Evolutionary conservation across 2,797 vertebrate species (phyloP), one percentile per base, ranked within the genome.

Genomic region (Silurus lanzhouensis): DNA sequence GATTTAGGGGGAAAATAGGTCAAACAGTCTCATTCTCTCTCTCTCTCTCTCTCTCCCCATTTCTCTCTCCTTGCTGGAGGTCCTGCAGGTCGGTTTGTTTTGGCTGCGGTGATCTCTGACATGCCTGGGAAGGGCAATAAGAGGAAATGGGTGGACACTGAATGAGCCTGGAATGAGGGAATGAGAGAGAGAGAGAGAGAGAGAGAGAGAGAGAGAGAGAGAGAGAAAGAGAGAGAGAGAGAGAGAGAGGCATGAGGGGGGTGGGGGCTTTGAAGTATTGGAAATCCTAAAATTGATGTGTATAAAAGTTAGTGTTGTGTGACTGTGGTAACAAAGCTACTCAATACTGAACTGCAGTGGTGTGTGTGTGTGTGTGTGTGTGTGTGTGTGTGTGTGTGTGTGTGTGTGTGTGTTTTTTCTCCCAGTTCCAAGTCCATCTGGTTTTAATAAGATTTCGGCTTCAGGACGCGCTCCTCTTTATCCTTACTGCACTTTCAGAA

Each of bases 111-210:
- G 90, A 86, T 92, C 93, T 94, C 94, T 96, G 95, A 95, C 96
- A 96, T 96, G 96, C 95, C 96, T 97, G 96, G 96, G 96, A 96
- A 97, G 96, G 96, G 96, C 96, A 96, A 96, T 95, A 96, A 96
- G 96, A 97, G 96, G 96, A 97, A 97, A 96, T 96, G 96, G 96
- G 96, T 97, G 96, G 95, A 96, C 90, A 93, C 92, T 92, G 92
- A 91, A 91, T 90, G 91, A 92, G 20, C 12, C 12, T 74, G 48
- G n/a, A 75, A 75, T 55, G n/a, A 75, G 92, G 92, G 93, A 93
- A 92, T 93, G 92, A 92, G 92, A 92, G 93, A 89, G 82, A 92
- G 19, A 64, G 22, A 68, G 14, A 68, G 6, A 67, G 38, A 38
- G 38, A 67, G 66, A 68, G 6, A 31, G 31, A 31, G 31, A 2